A percentile compares a stretch with the other conserved stretches of the same genome.
These are phyloP conservation scores for Leptopilina myrica DNA, from an alignment of 2,888 invertebrate genomes.

Conservation along the genomic window DNA sequence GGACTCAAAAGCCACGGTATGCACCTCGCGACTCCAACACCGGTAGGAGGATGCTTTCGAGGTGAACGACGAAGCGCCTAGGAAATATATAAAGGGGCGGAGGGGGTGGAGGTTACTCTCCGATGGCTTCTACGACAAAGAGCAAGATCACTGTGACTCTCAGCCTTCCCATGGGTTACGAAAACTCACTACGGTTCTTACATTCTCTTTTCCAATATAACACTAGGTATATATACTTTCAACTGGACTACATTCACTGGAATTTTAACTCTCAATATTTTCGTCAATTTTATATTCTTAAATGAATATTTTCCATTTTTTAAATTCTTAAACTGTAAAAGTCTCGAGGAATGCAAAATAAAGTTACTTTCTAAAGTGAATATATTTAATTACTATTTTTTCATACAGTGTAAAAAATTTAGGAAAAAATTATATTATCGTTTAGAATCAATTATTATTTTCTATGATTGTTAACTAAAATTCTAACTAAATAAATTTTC, in stretches of 20 bases:
- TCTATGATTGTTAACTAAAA: no score
- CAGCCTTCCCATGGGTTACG: conserved; percentile 65
- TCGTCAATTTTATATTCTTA: neutral
- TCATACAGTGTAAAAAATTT: no score
- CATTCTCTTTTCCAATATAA: conserved; percentile 47
- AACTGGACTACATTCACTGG: conserved; percentile 26
- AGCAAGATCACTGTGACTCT: conserved; percentile 73
- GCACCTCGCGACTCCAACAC: conserved; percentile 61
- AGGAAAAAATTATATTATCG: no score
- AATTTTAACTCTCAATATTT: conserved; percentile 15
- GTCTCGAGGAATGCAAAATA: no score
- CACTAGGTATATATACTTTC: conserved; percentile 27
- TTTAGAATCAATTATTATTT: no score
- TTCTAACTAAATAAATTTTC: no score
- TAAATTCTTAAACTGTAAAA: no score
- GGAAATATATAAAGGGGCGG: conserved; percentile 37
- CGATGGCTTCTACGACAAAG: conserved; percentile 70
- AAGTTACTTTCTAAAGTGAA: no score
- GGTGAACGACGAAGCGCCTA: conserved; percentile 45
- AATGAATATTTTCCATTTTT: no score
- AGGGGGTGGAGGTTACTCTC: conserved; percentile 64
- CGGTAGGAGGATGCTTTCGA: conserved; percentile 53
- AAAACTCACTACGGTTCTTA: conserved; percentile 57
- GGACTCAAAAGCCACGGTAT: conserved; percentile 65
- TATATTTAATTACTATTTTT: no score